Percentiles rank a stretch among this genome's conserved stretches.
These are phyloP conservation scores for Crotalus helleri DNA, from an alignment of 2,113 vertebrate genomes.

Conservation along the genomic window DNA sequence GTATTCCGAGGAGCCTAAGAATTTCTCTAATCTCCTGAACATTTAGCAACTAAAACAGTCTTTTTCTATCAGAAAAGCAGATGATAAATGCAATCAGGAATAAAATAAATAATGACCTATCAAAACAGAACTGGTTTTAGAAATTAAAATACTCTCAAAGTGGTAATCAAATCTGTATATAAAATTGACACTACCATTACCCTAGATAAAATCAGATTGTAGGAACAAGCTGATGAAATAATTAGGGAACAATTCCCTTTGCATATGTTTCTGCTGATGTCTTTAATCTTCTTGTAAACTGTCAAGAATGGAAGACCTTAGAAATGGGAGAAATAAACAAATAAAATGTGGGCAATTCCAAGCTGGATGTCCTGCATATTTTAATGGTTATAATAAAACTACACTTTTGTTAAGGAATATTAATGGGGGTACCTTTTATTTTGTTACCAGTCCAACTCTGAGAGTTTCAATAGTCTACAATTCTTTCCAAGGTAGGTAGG, in stretches of 20 bases:
- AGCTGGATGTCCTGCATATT: background rate
- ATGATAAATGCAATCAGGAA: background rate
- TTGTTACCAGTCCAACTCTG: background rate
- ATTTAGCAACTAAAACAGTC: background rate
- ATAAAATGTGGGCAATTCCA: background rate
- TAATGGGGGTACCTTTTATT: background rate
- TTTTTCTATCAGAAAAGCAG: background rate
- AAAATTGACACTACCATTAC: background rate
- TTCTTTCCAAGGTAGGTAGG: background rate
- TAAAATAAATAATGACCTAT: background rate
- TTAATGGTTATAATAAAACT: background rate
- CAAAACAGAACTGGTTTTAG: background rate
- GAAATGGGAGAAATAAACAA: background rate
- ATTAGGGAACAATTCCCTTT: background rate
- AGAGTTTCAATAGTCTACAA: background rate
- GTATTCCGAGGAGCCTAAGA: background rate
- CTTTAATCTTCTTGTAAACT: background rate
- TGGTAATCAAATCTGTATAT: background rate
- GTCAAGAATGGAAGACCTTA: background rate
- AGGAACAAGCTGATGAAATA: background rate
- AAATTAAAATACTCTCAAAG: background rate
- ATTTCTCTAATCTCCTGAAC: background rate
- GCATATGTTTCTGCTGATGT: background rate
- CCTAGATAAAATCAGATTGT: background rate
- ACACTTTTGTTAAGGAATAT: background rate